Conservation (phyloP, 2,113 vertebrate species). For the Eurypyga helias region DNA sequence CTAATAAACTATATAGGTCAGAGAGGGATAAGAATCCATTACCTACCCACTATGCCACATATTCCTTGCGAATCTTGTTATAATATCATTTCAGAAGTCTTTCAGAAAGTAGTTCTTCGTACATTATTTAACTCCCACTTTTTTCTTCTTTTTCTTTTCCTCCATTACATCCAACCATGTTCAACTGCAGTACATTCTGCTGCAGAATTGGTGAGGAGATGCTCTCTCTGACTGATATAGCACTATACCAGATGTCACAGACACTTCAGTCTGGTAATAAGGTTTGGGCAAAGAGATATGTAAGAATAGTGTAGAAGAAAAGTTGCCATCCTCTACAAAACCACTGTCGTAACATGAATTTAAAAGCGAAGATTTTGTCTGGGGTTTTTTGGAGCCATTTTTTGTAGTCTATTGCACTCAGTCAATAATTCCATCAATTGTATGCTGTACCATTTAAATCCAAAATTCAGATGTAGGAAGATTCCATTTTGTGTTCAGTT, state of each 20-base stretch:
- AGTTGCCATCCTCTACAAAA: neutral
- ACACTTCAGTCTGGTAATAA: neutral
- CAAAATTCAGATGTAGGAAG: neutral
- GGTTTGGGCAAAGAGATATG: neutral
- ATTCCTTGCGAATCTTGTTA: neutral
- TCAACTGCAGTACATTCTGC: neutral
- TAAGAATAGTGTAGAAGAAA: neutral
- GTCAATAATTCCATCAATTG: neutral
- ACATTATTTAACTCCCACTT: neutral
- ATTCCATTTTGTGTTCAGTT: neutral
- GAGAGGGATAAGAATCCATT: neutral
- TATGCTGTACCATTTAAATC: neutral
- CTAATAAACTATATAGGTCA: neutral
- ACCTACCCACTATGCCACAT: neutral
- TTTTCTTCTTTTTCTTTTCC: neutral
- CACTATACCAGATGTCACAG: neutral
- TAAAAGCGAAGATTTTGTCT: neutral
- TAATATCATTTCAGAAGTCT: neutral
- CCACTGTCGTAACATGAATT: neutral
- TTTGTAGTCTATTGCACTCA: neutral
- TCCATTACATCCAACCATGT: neutral
- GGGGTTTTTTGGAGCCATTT: neutral
- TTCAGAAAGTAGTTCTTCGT: neutral
- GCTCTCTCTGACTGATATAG: neutral
- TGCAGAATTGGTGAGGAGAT: neutral